Evolutionary conservation across 2,797 vertebrate species (phyloP), one percentile per base, ranked within the genome.

Genomic region (Phataginus tricuspis): DNA sequence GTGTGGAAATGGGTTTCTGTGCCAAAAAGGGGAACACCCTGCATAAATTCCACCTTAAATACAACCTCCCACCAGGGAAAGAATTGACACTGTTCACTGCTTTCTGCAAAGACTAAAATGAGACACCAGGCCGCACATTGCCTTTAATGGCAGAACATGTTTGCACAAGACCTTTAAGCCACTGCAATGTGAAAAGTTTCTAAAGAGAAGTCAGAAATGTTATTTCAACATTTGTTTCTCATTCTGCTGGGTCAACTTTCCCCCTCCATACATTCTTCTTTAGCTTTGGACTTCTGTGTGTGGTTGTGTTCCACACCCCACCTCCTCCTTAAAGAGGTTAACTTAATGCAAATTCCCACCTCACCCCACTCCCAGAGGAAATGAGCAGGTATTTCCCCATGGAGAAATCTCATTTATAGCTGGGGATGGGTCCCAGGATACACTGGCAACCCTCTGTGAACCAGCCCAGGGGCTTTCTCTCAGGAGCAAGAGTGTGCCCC

Each of bases 31-130:
- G 71, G 14, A 77, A 89, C 82, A 45, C 59, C 19, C 78, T 92
- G 23, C 74, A 75, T 83, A 57, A 72, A 91, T 78, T 94, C 80
- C 72, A 90, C 16, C 68, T 94, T 89, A 72, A 89, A 94, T 53
- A 83, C 27, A 91, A 16, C 45, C 74, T 85, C 91, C 31, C 63
- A 63, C 53, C 18, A 49, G 42, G 39, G 39, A 89, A 88, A 93
- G 59, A 86, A 93, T 34, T 68, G 31, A n/a, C 85, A 59, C 78
- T 71, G 34, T 80, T 82, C 66, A 68, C 75, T 37, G 4, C 89
- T 95, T 57, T 88, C 86, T 72, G 13, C 72, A 86, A 63, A 90
- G 80, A 86, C 68, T 61, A 86, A 61, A 69, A 39, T 10, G 25
- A 21, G 69, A 72, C 78, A 23, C 18, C 31, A 51, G 80, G 51